These are phyloP conservation scores for Phalera bucephala DNA, from an alignment of 2,888 invertebrate species.

Conservation along the genomic window DNA sequence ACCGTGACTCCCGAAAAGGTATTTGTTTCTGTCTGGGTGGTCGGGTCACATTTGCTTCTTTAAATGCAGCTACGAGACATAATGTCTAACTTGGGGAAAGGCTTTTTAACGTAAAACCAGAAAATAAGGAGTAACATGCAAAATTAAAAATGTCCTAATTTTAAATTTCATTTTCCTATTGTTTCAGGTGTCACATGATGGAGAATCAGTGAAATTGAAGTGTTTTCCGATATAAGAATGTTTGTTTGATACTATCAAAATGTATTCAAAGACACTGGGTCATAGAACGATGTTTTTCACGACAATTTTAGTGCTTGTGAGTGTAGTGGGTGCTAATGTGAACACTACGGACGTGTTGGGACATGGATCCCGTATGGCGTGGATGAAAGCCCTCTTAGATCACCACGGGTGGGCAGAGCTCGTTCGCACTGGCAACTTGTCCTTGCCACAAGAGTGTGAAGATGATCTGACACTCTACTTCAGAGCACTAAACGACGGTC, in stretches of 20 bases:
- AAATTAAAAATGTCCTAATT: no score
- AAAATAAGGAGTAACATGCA: no score
- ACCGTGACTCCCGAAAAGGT: no score
- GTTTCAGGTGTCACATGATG: slow-evolving; percentile 39
- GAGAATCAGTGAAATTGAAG: slow-evolving; percentile 18
- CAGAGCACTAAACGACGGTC: slow-evolving; percentile 84
- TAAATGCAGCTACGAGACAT: no score
- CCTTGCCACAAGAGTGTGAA: slow-evolving; percentile 70
- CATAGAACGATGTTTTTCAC: slow-evolving; percentile 54
- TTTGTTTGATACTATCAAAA: slow-evolving; percentile 18
- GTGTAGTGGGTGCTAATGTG: slow-evolving; percentile 66
- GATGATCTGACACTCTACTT: slow-evolving; percentile 80
- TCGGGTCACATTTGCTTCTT: no score
- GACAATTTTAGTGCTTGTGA: slow-evolving; percentile 63
- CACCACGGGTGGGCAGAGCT: slow-evolving; percentile 82
- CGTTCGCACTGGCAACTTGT: slow-evolving; percentile 71
- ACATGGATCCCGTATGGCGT: slow-evolving; percentile 80
- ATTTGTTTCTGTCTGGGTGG: no score
- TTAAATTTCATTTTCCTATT: no score
- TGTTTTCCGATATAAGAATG: slow-evolving; percentile 10
- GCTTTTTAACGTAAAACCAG: no score
- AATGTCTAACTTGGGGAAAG: no score
- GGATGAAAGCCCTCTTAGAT: slow-evolving; percentile 86
- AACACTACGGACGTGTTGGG: slow-evolving; percentile 41
- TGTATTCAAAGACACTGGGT: slow-evolving; percentile 28